Percentiles rank a stretch among this genome's conserved stretches.
Conservation (phyloP, 2,113 vertebrate genomes). For the Lipotes vexillifer region DNA sequence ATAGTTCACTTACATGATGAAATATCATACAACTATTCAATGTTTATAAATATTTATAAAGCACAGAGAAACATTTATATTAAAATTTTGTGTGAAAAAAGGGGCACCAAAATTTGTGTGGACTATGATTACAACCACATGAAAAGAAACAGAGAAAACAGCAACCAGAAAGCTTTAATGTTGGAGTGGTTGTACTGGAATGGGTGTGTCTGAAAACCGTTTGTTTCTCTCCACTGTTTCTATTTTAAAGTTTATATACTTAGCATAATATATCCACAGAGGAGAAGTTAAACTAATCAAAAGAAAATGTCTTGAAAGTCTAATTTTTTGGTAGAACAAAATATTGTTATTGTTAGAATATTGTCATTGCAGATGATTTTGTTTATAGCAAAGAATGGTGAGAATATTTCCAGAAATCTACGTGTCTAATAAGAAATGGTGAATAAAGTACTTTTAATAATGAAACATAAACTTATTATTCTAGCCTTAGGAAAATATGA, state of each 20-base stretch:
- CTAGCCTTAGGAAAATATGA: conserved; percentile 8
- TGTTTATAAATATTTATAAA: conserved; percentile 1
- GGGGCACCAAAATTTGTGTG: neutral
- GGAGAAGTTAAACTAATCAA: neutral
- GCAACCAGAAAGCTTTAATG: neutral
- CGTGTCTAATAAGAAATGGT: neutral
- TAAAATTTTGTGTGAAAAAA: neutral
- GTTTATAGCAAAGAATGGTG: neutral
- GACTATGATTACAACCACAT: neutral
- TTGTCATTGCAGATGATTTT: neutral
- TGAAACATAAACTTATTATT: neutral
- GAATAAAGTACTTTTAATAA: neutral
- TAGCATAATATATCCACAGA: neutral
- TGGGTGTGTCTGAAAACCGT: neutral
- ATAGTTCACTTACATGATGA: neutral
- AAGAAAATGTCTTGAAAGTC: neutral
- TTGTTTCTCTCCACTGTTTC: neutral
- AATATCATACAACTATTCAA: neutral
- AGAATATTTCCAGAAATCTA: neutral
- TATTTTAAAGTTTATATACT: neutral
- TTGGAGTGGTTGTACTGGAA: no score
- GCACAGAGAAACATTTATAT: neutral
- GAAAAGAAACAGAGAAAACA: neutral
- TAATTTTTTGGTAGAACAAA: neutral
- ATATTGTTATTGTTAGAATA: neutral